phyloP scores from a whole-genome alignment of 2,797 vertebrate species.

The Tokudaia tokunoshimensis region DNA sequence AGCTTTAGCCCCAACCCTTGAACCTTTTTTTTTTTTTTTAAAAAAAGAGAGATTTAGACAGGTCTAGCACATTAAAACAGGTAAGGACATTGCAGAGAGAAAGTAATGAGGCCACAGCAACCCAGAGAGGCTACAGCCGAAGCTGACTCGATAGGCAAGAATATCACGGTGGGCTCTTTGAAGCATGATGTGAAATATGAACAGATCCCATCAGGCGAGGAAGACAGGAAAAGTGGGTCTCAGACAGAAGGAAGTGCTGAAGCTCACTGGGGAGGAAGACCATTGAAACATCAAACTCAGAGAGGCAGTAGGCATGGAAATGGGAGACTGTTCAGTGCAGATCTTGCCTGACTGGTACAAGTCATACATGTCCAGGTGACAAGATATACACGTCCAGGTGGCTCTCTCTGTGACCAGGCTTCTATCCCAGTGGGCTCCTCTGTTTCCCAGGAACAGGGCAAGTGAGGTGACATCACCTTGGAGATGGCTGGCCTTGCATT shows the following conservation, averaged over 20 bases:
- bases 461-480: not conserved
- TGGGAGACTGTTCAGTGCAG: not conserved
- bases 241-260: not conserved
- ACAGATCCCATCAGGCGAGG: not conserved
- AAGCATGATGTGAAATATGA: not conserved
- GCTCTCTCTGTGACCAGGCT: not conserved
- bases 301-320: fast-evolving
- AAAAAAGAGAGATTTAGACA: not conserved
- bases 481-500: not conserved
- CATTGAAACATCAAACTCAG: too few species aligned
- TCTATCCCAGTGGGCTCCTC: not conserved
- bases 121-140: not conserved
- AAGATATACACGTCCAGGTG: not conserved
- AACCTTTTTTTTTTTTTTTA: too few species aligned
- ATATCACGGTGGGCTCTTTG: not conserved
- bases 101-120: fast-evolving
- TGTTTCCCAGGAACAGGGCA: not conserved
- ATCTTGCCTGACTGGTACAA: too few species aligned
- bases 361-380: not conserved
- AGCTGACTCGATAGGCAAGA: too few species aligned
- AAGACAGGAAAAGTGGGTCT: too few species aligned
- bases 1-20: not conserved
- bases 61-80: not conserved
- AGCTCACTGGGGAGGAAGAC: not conserved
- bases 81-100: too few species aligned